Base-by-base conservation (phyloP, 2,113 vertebrate genomes). In the Fukomys damarensis region DNA sequence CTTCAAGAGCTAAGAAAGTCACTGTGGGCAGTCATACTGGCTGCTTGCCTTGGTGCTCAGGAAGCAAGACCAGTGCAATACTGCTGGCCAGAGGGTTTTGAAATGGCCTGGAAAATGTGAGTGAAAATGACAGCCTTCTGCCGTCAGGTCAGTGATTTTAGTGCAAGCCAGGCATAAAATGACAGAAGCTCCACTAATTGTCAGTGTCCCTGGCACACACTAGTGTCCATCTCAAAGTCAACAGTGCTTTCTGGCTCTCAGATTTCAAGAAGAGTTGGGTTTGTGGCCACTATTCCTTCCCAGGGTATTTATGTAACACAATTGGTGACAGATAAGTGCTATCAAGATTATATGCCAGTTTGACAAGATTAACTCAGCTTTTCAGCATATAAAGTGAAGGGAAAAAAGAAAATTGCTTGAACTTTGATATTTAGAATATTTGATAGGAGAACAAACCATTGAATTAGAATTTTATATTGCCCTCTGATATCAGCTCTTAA, bases 91-190 rank as follows among this genome's bases (percentile, higher is more conserved):
- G 61, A 95, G 63, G 20, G 5, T n/a, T 93, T 54, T 20, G 46
- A 54, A 85, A 46, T 59, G 56, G 76, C 20, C 93, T 94, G 84
- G 85, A 61, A 84, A 85, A 54, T 3, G 7, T 20, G 81, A 93
- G 88, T 54, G 86, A 70, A 92, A 79, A 86, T 61, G 35, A 13
- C 93, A 97, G 81, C 77, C 26, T 81, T 68, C 58, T 96, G 81
- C 80, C 82, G 19, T 38, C 96, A 79, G 92, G 91, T 96, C 93
- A 97, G 41, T 59, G 58, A 87, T 89, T 95, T 96, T 85, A 94
- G 61, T 93, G 49, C 68, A 91, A 91, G 86, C 82, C 94, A 96
- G 68, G 61, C 74, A 38, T 46, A 63, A 22, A 84, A 68, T 52
- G 74, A 80, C 95, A 96, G 95, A 88, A 96, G 63, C 26, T 76